A percentile compares a stretch with the other conserved stretches of the same genome.
Conservation (phyloP, 2,888 invertebrate species). For the Crossocerus cetratus region DNA sequence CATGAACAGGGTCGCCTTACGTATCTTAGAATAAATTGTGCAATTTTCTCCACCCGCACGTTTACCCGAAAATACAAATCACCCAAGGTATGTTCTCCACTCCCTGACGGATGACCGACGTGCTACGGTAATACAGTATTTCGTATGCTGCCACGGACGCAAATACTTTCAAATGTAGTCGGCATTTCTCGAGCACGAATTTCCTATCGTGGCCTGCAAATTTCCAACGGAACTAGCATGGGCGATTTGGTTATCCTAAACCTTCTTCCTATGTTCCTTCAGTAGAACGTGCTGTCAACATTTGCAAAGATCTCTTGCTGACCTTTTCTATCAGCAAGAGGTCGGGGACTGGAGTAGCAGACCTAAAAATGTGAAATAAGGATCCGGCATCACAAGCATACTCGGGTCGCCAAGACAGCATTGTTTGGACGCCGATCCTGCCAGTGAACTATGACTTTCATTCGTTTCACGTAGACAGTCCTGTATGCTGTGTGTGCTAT, state of each 20-base stretch:
- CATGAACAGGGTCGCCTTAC: no score
- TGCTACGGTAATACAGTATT: no score
- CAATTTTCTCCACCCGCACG: not conserved
- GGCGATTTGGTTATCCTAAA: no score
- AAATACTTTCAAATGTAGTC: no score
- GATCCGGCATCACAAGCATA: slow-evolving; percentile 38
- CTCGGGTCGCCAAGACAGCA: slow-evolving; percentile 15
- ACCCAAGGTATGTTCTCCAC: no score
- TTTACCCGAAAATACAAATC: not conserved
- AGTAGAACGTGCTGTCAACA: not conserved
- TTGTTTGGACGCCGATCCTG: slow-evolving; percentile 8
- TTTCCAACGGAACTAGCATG: no score
- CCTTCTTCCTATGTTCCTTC: no score
- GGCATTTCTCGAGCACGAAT: no score
- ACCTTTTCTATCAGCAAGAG: not conserved
- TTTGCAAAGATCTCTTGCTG: not conserved
- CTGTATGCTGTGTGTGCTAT: not conserved
- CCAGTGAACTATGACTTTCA: not conserved
- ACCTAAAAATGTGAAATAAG: slow-evolving; percentile 58
- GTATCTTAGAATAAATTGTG: no score
- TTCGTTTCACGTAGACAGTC: not conserved
- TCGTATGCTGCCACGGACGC: no score
- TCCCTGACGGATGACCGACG: no score
- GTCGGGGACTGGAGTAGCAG: slow-evolving; percentile 13
- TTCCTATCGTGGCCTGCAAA: no score